Base-by-base conservation (phyloP, 2,113 vertebrate genomes). In the Albula glossodonta region DNA sequence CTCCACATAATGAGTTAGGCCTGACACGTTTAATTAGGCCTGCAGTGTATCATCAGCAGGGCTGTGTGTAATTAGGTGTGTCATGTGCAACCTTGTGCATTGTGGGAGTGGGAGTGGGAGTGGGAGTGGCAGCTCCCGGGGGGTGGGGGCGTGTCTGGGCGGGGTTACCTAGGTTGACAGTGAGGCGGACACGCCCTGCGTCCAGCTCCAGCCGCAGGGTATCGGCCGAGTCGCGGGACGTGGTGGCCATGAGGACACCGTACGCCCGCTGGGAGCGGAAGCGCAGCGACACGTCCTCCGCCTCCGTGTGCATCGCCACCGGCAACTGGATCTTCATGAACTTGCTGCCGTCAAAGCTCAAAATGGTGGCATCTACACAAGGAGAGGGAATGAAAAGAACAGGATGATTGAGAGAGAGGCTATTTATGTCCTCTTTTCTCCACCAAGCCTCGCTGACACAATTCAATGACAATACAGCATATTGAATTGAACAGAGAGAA, bases 311-410 rank as follows among this genome's bases (percentile, higher is more conserved):
- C 98, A 99, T 99, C 89, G 97, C 98, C 91, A 99, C 95, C 0
- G 98, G 98, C 88, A 99, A 93, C 89, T 99, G 98, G 92, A 99
- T 98, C 94, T 99, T 99, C 98, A 99, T 99, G 89, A 99, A 99
- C 97, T 99, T 99, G 87, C 98, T 99, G 91, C 98, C 98, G 85
- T 99, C 98, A 17, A 99, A 99, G 88, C 97, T 99, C 90, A 99
- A 93, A 92, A 99, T 97, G 1, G 98, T 99, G 53, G 98, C 98
- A 91, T 99, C 98, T 99, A 90, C 4, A 90, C 92, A 87, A 80
- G 87, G 80, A 53, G 49, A 2, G 78, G n/a, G 80, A n/a, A 80
- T 31, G 9, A 22, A 19, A 11, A n/a, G 50, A 12, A 51, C 1
- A 50, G 79, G 13, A 19, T 6, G 22, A 41, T 31, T 48, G 77